These are phyloP conservation scores for Sepiola atlantica DNA, from an alignment of 2,888 invertebrate genomes.

Conservation along the genomic window DNA sequence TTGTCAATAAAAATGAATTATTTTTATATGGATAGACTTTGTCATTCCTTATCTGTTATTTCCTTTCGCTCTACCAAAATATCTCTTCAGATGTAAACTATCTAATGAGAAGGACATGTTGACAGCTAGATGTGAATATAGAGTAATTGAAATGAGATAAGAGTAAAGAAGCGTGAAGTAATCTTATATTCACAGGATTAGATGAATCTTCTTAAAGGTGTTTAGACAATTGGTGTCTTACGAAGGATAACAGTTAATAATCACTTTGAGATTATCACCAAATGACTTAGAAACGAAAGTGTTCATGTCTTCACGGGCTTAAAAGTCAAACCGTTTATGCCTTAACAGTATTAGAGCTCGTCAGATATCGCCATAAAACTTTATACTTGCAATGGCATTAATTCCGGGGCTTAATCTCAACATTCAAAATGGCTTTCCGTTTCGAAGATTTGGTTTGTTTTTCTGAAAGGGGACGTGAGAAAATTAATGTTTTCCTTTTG, in stretches of 20 bases:
- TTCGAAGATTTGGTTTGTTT: not conserved
- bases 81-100: too few relatives aligned
- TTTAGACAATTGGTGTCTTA: not conserved
- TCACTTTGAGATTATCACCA: too few relatives aligned
- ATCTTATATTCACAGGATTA: not conserved
- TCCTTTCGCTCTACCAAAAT: too few relatives aligned
- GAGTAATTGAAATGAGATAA: not conserved
- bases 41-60: too few relatives aligned
- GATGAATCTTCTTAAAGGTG: not conserved
- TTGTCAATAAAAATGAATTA: too few relatives aligned
- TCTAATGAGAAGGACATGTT: not conserved
- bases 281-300: not conserved
- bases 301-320: not conserved
- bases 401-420: not conserved
- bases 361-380: not conserved
- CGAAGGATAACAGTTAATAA: not conserved
- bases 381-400: not conserved
- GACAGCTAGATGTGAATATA: not conserved
- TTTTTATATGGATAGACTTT: too few relatives aligned
- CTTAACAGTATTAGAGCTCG: not conserved
- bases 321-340: not conserved
- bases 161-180: not conserved
- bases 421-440: not conserved
- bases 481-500: too few relatives aligned
- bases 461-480: too few relatives aligned